Base-by-base conservation (phyloP, 1,140 invertebrate species). In the Scaptomyza graminum region DNA sequence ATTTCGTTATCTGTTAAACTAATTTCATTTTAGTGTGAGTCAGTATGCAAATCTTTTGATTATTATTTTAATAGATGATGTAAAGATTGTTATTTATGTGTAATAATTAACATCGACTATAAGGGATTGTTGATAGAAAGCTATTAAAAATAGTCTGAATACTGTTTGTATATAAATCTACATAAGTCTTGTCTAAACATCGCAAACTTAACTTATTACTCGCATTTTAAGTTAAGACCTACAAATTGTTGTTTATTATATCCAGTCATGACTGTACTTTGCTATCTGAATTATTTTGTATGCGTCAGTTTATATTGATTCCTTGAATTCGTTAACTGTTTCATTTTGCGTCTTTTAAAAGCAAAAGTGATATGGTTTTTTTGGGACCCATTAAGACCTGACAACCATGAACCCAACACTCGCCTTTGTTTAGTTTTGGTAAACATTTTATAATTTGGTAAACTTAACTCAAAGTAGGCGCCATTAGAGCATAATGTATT, bases 401-500 rank as follows among this genome's bases (percentile, higher is more conserved):
- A 39, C 12, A 39, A 12, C 37, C 37, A 39, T 41, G 37, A 41
- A 41, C 37, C 12, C 37, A 39, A 8, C 8, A 11, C 8, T 41
- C 37, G 37, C 37, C 37, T 41, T 41, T 41, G 37, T 41, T 41
- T n/a, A 41, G 12, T 16, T 15, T 41, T 67, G 46, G 39, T 3
- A 37, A 37, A 52, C 64, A 4, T 31, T 31, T 31, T 31, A 31
- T 4, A 1, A 6, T 51, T 31, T 11, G n/a, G n/a, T n/a, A n/a
- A n/a, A n/a, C n/a, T n/a, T n/a, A n/a, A 13, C 28, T 16, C 11
- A 46, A 50, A 59, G 13, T 66, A 37, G 52, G 25, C 25, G 22
- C 22, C 62, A 65, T 66, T 52, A 66, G 59, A 25, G n/a, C 7
- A n/a, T 15, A 47, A 37, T 47, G 25, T 56, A 15, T 37, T 56